Base-by-base conservation (phyloP, 2,113 vertebrate genomes). In the Chlorodrepanis virens region DNA sequence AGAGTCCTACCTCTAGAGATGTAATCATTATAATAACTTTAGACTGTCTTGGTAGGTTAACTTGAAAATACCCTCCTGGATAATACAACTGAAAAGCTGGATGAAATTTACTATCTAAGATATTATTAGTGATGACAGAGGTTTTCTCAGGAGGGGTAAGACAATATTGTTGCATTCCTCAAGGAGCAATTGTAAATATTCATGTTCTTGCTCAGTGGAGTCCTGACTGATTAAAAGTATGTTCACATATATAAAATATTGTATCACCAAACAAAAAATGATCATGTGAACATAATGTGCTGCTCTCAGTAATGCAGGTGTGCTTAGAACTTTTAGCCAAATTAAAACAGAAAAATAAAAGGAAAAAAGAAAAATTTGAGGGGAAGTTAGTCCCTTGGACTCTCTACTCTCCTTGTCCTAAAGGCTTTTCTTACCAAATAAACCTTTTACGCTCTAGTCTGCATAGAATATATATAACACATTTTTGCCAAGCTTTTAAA, bases 321-420 rank as follows among this genome's bases (percentile, higher is more conserved):
- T 44, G 9, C 22, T 39, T 76, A 60, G 23, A 49, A 24, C 20
- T 50, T 93, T 19, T 76, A n/a, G 50, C 8, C 35, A 68, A 80
- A 60, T 52, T 7, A 49, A 35, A 45, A 44, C 15, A 37, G 18
- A 25, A 22, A 50, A 69, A 82, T 1, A 18, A 28, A 42, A 29
- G 11, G 5, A 20, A 39, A n/a, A 63, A 13, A 14, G 4, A 28
- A 45, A 49, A 42, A 6, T 11, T 7, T 25, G 20, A 23, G 14
- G 8, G 1, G 4, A 1, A 11, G 3, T 14, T 37, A 21, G 39
- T 54, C 3, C 19, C 23, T 80, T 15, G 4, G 17, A 27, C 70
- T 39, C 12, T 37, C 68, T 78, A 25, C 5, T 60, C 25, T 61
- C 22, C 14, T 72, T 64, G 6, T 79, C 28, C 25, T 89, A 29